phyloP scores from a whole-genome alignment of 2,888 invertebrate species.

The Ennomos quercinarius region DNA sequence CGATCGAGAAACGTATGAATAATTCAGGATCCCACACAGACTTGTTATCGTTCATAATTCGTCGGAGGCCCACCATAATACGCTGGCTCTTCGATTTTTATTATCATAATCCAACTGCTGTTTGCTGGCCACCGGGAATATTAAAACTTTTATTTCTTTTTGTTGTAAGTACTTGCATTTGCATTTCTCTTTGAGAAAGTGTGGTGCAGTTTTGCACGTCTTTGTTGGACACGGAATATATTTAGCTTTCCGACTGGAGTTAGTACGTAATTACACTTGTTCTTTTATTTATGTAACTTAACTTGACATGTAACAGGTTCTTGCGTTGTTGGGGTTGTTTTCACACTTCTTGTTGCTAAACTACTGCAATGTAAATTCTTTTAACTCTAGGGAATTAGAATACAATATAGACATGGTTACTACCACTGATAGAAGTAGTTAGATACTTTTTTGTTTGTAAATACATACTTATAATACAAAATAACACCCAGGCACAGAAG shows the following conservation, averaged over 20 bases:
- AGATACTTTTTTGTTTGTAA: too few species aligned
- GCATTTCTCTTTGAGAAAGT: constrained; percentile 9
- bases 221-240: not conserved
- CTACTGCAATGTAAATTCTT: too few species aligned
- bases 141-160: constrained; percentile 9
- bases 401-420: too few species aligned
- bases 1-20: constrained; percentile 47
- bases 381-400: too few species aligned
- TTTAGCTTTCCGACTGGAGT: constrained; percentile 3
- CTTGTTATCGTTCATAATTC: constrained; percentile 52
- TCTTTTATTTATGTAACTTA: constrained; percentile 4
- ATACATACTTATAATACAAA: too few species aligned
- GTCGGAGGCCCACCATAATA: constrained; percentile 41
- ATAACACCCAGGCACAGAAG: too few species aligned
- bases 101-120: constrained; percentile 28
- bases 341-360: not conserved
- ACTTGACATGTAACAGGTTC: constrained; percentile 5
- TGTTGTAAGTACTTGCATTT: constrained; percentile 3
- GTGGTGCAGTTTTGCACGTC: not conserved
- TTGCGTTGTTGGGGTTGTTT: constrained; percentile 3
- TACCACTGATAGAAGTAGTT: too few species aligned
- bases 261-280: constrained; percentile 4
- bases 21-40: constrained; percentile 47
- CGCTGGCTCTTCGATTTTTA: constrained; percentile 31
- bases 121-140: constrained; percentile 4